Conservation (phyloP, 2,113 vertebrate species). For the Amphilophus citrinellus region DNA sequence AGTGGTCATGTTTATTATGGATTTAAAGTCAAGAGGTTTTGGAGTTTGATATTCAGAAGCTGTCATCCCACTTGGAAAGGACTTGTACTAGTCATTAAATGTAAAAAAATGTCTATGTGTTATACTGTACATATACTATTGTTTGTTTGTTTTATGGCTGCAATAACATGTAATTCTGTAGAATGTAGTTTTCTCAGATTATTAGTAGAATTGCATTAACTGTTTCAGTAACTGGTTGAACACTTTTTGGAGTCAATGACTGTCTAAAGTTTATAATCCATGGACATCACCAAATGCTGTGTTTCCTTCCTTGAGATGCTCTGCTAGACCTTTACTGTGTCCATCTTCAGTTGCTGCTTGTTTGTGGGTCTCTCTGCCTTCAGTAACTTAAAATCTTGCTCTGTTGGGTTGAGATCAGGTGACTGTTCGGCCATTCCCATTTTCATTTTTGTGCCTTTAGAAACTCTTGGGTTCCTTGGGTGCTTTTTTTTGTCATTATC, state of each 20-base stretch:
- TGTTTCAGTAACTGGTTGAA: neutral
- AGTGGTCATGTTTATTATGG: conserved; percentile 43
- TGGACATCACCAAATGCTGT: neutral
- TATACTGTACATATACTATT: neutral
- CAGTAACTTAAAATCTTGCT: neutral
- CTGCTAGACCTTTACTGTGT: neutral
- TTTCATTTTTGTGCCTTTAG: neutral
- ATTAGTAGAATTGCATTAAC: neutral
- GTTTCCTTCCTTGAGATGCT: neutral
- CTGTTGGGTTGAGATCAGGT: neutral
- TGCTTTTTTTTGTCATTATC: neutral
- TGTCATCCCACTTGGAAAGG: conserved; percentile 15
- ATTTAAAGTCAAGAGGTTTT: conserved; percentile 43
- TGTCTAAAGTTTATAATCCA: neutral
- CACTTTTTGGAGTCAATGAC: neutral
- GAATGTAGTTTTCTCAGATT: neutral
- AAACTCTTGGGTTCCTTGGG: neutral
- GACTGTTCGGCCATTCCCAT: neutral
- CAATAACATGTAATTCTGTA: neutral
- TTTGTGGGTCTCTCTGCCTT: neutral
- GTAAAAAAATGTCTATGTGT: neutral
- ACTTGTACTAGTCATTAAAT: conserved; percentile 9
- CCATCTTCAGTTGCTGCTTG: neutral
- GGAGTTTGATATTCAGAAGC: conserved; percentile 53
- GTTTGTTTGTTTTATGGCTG: neutral